Percentiles rank a stretch among this genome's conserved stretches.
phyloP scores from a whole-genome alignment of 2,113 vertebrate genomes.

The Pseudopipra pipra region DNA sequence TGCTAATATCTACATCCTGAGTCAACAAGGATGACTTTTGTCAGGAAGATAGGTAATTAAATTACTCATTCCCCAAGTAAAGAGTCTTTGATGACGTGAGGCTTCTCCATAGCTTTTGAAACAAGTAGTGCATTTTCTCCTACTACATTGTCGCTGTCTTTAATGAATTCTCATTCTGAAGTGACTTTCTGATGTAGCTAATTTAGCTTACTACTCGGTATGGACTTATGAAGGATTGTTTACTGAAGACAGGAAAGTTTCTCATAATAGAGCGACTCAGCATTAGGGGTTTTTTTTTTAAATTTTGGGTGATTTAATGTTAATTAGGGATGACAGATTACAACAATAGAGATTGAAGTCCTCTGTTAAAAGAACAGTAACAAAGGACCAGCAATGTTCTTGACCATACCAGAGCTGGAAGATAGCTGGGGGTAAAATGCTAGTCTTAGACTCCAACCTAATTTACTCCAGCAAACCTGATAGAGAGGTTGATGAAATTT shows the following conservation, averaged over 20 bases:
- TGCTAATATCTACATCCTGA: constrained; percentile 7
- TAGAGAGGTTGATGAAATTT: background rate
- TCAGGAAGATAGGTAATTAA: constrained; percentile 41
- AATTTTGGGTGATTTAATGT: background rate
- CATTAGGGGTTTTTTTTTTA: background rate
- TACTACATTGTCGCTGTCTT: background rate
- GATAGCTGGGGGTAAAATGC: background rate
- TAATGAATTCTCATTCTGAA: constrained; percentile 1
- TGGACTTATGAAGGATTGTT: constrained; percentile 6
- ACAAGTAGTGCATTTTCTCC: background rate
- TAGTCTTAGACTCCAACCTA: background rate
- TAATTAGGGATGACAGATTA: background rate
- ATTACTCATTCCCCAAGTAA: constrained; percentile 19
- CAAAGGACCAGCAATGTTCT: background rate
- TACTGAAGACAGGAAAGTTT: background rate
- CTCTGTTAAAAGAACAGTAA: background rate
- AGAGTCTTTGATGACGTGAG: constrained; percentile 29
- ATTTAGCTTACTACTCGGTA: background rate
- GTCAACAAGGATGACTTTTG: constrained; percentile 29
- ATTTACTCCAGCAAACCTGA: background rate
- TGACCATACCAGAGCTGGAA: background rate
- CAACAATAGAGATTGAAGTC: background rate
- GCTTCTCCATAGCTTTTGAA: background rate
- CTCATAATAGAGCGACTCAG: background rate
- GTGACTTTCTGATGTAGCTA: background rate